Evolutionary conservation across 2,888 invertebrate species (phyloP).

Genomic region (Choristoneura rosaceana): DNA sequence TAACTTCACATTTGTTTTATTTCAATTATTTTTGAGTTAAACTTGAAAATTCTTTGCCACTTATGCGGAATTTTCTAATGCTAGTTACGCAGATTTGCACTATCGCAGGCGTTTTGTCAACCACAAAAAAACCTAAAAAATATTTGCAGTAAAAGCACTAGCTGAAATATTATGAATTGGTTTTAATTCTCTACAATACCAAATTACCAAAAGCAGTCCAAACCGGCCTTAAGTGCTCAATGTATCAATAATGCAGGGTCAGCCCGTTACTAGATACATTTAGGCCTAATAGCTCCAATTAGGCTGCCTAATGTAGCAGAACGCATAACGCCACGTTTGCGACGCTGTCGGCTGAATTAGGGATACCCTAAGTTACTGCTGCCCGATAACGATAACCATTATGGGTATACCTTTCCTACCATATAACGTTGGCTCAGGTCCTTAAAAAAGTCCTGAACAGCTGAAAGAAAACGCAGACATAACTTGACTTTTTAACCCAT

Average conservation of each 20-base stretch:
- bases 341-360: neutral
- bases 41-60: too few species aligned
- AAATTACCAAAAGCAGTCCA: neutral
- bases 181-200: neutral
- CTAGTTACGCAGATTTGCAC: too few species aligned
- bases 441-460: neutral
- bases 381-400: neutral
- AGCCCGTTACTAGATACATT: neutral
- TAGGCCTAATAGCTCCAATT: constrained; percentile 9
- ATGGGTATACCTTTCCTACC: too few species aligned
- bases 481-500: too few species aligned
- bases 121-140: too few species aligned
- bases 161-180: too few species aligned
- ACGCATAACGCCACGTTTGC: constrained; percentile 3
- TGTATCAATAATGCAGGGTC: constrained; percentile 1
- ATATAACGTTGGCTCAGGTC: neutral
- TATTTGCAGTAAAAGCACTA: too few species aligned
- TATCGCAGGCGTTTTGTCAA: too few species aligned
- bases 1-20: too few species aligned
- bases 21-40: too few species aligned
- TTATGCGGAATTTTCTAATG: too few species aligned
- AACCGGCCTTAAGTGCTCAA: neutral
- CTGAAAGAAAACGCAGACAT: neutral
- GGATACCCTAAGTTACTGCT: constrained; percentile 1
- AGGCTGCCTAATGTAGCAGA: constrained; percentile 19